Base-by-base conservation (phyloP, 1,140 invertebrate species). In the Saccostrea cuccullata region DNA sequence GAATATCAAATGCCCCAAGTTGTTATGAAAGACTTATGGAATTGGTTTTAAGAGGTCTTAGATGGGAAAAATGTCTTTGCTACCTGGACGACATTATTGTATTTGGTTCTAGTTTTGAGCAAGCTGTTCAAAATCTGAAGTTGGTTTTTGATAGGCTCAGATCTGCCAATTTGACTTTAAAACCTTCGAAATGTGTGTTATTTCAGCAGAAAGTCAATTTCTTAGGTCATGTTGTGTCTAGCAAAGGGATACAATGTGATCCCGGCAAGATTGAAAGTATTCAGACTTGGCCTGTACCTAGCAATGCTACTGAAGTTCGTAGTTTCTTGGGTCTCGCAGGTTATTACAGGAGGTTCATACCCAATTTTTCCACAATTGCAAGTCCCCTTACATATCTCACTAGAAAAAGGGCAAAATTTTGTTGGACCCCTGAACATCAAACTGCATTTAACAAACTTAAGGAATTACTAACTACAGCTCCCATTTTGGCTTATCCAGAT, bases 131-230 rank as follows among this genome's bases (percentile, higher is more conserved):
- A 67, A 89, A 87, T 56, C 36, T 89, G 30, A 70, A n/a, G 30
- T 26, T 67, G 67, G 89, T 89, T 15, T 87, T 91, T 70, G 17
- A 87, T 58, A 86, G 87, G 40, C 84, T 90, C 13, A 86, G 82
- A 55, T 55, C 11, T 8, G 17, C 83, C 56, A 86, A 82, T 82
- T 67, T 90, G 17, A 90, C 87, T 30, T 73, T 89, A 5, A 91
- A 91, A 86, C 89, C 88, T 4, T 86, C 47, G 26, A 91, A 89
- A 73, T 90, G 86, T 87, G 55, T 13, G 0, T 30, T 91, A 36
- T 89, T 90, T 86, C 87, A 87, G 55, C 47, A 60, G 77, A 36
- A 88, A 26, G 86, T 88, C 2, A 55, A 15, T 12, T 88, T 82
- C 55, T 82, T 88, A 8, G 88, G 87, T 5, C 86, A 89, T 58